These are phyloP conservation scores for Suillia variegata DNA, from an alignment of 2,888 invertebrate genomes.

Conservation along the genomic window DNA sequence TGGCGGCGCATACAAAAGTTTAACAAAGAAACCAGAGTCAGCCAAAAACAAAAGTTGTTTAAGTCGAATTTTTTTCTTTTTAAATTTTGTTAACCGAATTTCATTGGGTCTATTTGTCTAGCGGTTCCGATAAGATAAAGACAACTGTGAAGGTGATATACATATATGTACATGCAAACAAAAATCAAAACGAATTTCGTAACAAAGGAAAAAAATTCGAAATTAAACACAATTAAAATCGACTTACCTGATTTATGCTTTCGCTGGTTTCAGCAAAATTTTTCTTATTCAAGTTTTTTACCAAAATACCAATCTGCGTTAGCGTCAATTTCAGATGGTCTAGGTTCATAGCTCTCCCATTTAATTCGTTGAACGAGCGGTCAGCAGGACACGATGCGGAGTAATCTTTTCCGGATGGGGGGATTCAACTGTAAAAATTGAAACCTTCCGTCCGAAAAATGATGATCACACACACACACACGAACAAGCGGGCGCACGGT, in stretches of 20 bases:
- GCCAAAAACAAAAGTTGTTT: no score
- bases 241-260: conserved; percentile 86
- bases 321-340: conserved; percentile 98
- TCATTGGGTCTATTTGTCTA: no score
- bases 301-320: conserved; percentile 98
- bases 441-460: not conserved
- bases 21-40: no score
- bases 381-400: not conserved
- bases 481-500: not conserved
- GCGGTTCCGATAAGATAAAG: no score
- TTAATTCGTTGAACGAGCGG: conserved; percentile 59
- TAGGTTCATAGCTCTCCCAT: conserved; percentile 95
- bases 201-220: no score
- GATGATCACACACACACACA: conserved; percentile 4
- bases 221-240: no score
- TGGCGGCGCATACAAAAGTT: no score
- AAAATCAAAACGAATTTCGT: no score
- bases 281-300: conserved; percentile 94
- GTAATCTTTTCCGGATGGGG: not conserved
- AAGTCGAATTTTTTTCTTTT: no score
- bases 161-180: no score
- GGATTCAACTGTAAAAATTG: not conserved
- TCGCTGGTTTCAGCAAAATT: conserved; percentile 89
- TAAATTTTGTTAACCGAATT: no score
- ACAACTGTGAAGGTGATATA: no score